These are phyloP conservation scores for Agonopterix heracliana DNA, from an alignment of 2,888 invertebrate species.

Conservation along the genomic window DNA sequence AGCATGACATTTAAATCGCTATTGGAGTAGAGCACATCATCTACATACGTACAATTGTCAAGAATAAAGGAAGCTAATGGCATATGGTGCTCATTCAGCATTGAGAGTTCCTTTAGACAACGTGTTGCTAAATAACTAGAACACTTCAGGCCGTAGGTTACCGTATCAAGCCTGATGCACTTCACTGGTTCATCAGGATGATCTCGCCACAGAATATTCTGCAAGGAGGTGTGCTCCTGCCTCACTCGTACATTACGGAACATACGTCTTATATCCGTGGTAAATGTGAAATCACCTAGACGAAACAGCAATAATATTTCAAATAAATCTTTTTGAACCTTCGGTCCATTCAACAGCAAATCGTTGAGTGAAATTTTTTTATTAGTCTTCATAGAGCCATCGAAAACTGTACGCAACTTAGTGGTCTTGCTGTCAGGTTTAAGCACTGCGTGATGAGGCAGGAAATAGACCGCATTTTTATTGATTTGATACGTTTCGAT, in stretches of 20 bases:
- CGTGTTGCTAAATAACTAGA: too few relatives aligned
- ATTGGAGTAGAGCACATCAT: too few relatives aligned
- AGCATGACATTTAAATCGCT: too few relatives aligned
- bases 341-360: background rate
- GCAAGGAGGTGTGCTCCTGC: slow-evolving; percentile 11
- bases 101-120: slow-evolving; percentile 11
- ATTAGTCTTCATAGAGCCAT: background rate
- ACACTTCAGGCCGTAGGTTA: slow-evolving; percentile 18
- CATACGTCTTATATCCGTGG: slow-evolving; percentile 17
- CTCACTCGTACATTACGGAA: slow-evolving; percentile 10
- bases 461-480: background rate
- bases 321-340: background rate
- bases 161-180: slow-evolving; percentile 16
- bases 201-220: slow-evolving; percentile 17
- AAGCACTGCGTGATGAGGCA: background rate
- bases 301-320: slow-evolving; percentile 7
- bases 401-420: background rate
- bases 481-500: slow-evolving; percentile 4
- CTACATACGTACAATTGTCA: too few relatives aligned
- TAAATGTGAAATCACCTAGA: slow-evolving; percentile 9
- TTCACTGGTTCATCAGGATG: slow-evolving; percentile 5
- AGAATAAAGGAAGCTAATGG: too few relatives aligned
- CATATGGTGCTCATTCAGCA: too few relatives aligned
- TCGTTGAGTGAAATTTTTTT: background rate
- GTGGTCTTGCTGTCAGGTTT: background rate